These are phyloP conservation scores for Pinna nobilis DNA, from an alignment of 1,140 invertebrate species.

Conservation along the genomic window DNA sequence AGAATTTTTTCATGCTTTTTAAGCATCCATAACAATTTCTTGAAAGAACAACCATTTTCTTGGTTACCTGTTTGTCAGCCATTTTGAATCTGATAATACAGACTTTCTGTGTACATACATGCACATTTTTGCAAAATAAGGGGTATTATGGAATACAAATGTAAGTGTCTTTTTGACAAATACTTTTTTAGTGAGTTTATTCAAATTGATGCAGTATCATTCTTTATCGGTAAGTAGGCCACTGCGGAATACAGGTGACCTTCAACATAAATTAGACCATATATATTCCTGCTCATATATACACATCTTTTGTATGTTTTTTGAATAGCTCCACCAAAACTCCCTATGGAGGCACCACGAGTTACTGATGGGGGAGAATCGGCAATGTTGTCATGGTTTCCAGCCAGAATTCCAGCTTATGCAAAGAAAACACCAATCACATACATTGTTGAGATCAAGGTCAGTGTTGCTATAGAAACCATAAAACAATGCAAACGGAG, in stretches of 20 bases:
- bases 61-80: too few relatives aligned
- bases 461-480: background rate
- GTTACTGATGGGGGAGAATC: constrained; percentile 90
- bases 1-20: too few relatives aligned
- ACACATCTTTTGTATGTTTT: background rate
- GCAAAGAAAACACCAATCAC: constrained; percentile 66
- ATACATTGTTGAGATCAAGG: constrained; percentile 62
- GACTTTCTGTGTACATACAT: too few relatives aligned
- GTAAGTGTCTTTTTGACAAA: too few relatives aligned
- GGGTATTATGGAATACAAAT: too few relatives aligned
- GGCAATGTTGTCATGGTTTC: constrained; percentile 90
- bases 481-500: background rate
- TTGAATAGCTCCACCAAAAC: constrained; percentile 83
- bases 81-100: too few relatives aligned
- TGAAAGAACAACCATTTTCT: too few relatives aligned
- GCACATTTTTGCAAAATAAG: too few relatives aligned
- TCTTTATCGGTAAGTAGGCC: background rate
- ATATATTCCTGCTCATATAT: background rate
- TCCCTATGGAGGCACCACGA: constrained; percentile 85
- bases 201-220: background rate
- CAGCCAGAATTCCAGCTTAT: constrained; percentile 79
- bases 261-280: background rate
- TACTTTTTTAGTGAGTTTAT: background rate
- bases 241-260: too few relatives aligned
- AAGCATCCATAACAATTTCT: too few relatives aligned